Evolutionary conservation across 2,113 vertebrate genomes (phyloP), one percentile per base, ranked within the genome.

Genomic region (Neodontobutis hainanensis): DNA sequence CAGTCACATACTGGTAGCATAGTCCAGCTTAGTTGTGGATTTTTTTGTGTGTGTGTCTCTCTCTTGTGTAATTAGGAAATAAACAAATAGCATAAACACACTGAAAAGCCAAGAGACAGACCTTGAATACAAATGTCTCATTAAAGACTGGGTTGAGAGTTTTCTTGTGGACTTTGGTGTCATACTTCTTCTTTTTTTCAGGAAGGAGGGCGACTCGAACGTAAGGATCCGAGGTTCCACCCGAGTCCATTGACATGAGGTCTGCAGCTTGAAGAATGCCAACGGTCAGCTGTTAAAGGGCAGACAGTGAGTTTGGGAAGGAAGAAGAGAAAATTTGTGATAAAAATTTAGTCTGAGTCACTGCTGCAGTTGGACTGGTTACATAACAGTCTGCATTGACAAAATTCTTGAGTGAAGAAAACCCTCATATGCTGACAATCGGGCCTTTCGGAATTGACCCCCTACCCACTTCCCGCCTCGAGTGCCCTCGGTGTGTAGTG

Each of bases 101-200:
- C 16, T 2, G 14, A n/a, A 11, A 8, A 42, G 2, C n/a, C 3
- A 35, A 40, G 42, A 11, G 45, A 45, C 61, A 80, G 66, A 96
- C 97, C 95, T 99, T 99, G 88, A 99, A 99, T 69, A 95, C 94
- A 79, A 99, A 99, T 5, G 95, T 94, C 80, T 99, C 97, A 0
- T 99, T 99, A 92, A 99, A 99, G 72, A 95, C 94, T 0, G 97
- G 97, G 81, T 98, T 99, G 73, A 99, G 92, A 0, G 96, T 99
- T 89, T 99, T 99, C 86, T 97, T 96, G 74, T 99, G 97, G 59
- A 99, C 97, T 90, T 99, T 99, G 85, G 97, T 99, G 86, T 99
- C 97, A 0, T 74, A 96, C 75, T 99, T 99, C 73, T 99, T 99
- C 91, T 99, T 99, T 90, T 99, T 99, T 85, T 99, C 97, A 5